Evolutionary conservation across 2,113 vertebrate genomes (phyloP).

Genomic region (Pelecanus crispus): DNA sequence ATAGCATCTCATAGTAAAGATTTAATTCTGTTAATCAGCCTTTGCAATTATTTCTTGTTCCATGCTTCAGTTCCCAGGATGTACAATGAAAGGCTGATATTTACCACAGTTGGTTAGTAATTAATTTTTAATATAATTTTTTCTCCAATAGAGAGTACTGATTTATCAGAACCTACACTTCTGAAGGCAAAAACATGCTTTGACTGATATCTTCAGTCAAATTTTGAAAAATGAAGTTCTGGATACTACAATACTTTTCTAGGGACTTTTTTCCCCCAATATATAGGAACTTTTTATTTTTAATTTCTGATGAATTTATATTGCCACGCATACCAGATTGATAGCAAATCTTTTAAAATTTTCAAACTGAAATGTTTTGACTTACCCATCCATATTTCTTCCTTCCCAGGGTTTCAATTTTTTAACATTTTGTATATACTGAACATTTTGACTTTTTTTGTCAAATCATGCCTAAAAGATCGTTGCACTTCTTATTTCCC

Average conservation of each 20-base stretch:
- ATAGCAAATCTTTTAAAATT: background rate
- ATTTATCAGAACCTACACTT: background rate
- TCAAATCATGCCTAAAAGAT: background rate
- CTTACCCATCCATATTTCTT: background rate
- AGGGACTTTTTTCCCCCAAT: accelerated
- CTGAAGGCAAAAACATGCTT: background rate
- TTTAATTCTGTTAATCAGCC: background rate
- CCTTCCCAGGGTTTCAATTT: background rate
- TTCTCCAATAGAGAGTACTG: background rate
- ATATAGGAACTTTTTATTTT: background rate
- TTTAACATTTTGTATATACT: background rate
- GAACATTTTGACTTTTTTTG: background rate
- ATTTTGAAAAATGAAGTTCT: background rate
- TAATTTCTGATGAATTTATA: background rate
- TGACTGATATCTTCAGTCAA: background rate
- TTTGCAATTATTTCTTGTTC: background rate
- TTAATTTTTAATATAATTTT: background rate
- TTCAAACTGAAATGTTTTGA: background rate
- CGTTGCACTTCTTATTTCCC: background rate
- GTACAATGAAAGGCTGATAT: background rate
- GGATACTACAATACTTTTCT: background rate
- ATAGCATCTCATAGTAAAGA: background rate
- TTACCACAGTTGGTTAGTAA: background rate
- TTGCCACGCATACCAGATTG: background rate
- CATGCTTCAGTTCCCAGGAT: background rate